Percentiles rank a stretch among this genome's conserved stretches.
Evolutionary conservation across 2,113 vertebrate genomes (phyloP).

Genomic region (Ancistrus triradiatus): DNA sequence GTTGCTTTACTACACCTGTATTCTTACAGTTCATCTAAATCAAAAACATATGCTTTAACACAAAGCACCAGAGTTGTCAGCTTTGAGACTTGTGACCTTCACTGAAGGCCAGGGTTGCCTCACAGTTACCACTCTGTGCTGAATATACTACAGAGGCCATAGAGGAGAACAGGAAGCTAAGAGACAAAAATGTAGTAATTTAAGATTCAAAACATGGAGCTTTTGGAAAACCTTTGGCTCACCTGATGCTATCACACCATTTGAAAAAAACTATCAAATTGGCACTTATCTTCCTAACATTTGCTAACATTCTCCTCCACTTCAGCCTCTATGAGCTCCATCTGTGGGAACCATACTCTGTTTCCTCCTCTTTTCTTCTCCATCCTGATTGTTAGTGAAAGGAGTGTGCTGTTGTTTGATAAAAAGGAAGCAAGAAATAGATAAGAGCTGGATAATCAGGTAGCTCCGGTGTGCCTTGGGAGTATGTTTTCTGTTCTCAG

Average conservation of each 20-base stretch:
- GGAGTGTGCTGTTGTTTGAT: slow-evolving; percentile 26
- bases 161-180: background rate
- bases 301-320: background rate
- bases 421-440: slow-evolving; percentile 38
- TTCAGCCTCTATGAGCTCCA: background rate
- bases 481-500: slow-evolving; percentile 6
- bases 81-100: slow-evolving; percentile 26
- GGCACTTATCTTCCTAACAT: slow-evolving; percentile 8
- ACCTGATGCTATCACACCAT: no score
- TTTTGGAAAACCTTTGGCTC: no score
- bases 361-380: background rate
- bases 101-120: background rate
- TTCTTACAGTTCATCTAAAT: background rate
- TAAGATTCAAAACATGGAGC: no score
- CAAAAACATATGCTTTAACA: background rate
- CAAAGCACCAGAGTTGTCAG: background rate
- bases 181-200: background rate
- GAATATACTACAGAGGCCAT: background rate
- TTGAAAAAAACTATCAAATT: slow-evolving; percentile 2
- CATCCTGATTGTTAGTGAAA: slow-evolving; percentile 33
- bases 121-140: background rate
- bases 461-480: slow-evolving; percentile 12
- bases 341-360: background rate
- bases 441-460: slow-evolving; percentile 32
- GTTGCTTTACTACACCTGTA: background rate